phyloP scores from a whole-genome alignment of 2,888 invertebrate genomes.

The Odontocolon sp. region DNA sequence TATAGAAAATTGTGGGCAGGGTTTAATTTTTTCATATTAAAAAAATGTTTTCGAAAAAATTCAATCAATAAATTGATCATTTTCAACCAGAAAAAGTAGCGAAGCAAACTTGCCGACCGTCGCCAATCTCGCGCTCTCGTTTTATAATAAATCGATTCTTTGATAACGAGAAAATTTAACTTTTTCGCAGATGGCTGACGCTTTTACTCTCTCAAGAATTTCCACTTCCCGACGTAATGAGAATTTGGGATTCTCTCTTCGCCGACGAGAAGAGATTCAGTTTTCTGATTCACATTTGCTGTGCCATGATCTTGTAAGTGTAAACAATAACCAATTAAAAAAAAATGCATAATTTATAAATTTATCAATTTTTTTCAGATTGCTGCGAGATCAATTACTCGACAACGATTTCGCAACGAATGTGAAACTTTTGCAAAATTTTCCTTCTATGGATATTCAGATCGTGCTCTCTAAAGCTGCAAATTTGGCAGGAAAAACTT shows the following conservation, averaged over 20 bases:
- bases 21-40: too few species aligned
- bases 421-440: slow-evolving; percentile 94
- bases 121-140: too few species aligned
- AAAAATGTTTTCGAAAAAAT: too few species aligned
- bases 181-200: slow-evolving; percentile 91
- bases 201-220: slow-evolving; percentile 98
- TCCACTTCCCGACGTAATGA: slow-evolving; percentile 96
- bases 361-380: slow-evolving; percentile 82
- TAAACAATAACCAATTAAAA: not conserved
- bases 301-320: slow-evolving; percentile 98
- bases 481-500: slow-evolving; percentile 82
- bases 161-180: not conserved
- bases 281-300: slow-evolving; percentile 95
- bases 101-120: not conserved
- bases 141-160: not conserved
- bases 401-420: slow-evolving; percentile 95
- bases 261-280: slow-evolving; percentile 94
- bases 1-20: too few species aligned
- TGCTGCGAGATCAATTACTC: slow-evolving; percentile 91
- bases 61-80: too few species aligned
- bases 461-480: slow-evolving; percentile 90
- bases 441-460: slow-evolving; percentile 94
- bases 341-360: not conserved
- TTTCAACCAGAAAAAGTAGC: too few species aligned
- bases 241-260: slow-evolving; percentile 98